Conservation (phyloP, 2,113 vertebrate genomes). For the Burhinus oedicnemus region DNA sequence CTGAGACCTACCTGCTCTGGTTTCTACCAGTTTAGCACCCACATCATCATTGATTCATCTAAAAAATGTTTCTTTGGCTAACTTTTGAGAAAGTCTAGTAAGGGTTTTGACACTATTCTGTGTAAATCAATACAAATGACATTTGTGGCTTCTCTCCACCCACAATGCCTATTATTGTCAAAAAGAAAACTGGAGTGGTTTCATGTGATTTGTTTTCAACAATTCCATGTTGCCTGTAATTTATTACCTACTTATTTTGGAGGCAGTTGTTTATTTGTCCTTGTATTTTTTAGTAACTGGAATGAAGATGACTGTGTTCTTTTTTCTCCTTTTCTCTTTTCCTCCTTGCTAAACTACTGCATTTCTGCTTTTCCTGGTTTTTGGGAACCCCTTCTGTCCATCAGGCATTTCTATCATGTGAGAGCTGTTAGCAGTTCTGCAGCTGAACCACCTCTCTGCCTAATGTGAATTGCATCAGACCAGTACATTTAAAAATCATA, state of each 20-base stretch:
- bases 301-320: not conserved
- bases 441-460: not conserved
- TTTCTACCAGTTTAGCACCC: not conserved
- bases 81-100: not conserved
- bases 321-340: not conserved
- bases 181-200: not conserved
- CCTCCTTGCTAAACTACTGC: not conserved
- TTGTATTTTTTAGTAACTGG: not conserved
- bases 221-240: not conserved
- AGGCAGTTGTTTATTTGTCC: not conserved
- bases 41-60: not conserved
- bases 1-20: not conserved
- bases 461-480: not conserved
- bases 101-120: not conserved
- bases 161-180: not conserved
- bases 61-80: not conserved
- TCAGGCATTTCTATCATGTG: not conserved
- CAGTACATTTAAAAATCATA: not conserved
- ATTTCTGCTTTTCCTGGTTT: not conserved
- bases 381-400: not conserved
- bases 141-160: not conserved
- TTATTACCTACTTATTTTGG: not conserved
- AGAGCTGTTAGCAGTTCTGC: not conserved
- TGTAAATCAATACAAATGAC: not conserved
- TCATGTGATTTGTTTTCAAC: not conserved